Conservation (phyloP, 2,113 vertebrate species). For the Phoenicopterus ruber region DNA sequence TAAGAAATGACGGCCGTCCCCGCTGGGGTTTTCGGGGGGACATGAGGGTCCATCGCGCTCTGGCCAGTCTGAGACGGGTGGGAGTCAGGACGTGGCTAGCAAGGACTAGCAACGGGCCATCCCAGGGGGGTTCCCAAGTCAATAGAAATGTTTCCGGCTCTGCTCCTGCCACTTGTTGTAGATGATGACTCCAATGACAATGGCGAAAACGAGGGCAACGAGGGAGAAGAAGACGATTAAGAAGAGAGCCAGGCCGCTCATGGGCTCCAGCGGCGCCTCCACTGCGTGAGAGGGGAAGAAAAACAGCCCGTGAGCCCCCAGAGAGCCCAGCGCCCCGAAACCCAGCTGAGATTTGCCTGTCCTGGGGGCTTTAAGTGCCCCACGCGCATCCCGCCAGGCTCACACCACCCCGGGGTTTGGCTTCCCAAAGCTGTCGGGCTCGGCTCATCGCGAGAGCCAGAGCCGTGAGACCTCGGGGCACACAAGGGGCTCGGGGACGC, state of each 20-base stretch:
- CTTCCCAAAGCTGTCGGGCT: not conserved
- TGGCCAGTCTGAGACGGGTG: not conserved
- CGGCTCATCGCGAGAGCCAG: not conserved
- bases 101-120: not conserved
- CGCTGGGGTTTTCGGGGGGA: fast-evolving
- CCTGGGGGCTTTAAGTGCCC: too few relatives aligned
- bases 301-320: not conserved
- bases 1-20: fast-evolving
- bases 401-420: not conserved
- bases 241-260: constrained; percentile 88
- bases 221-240: constrained; percentile 90
- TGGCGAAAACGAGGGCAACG: constrained; percentile 87
- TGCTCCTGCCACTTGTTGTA: constrained; percentile 94
- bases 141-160: constrained; percentile 94
- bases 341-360: too few relatives aligned
- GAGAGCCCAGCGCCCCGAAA: not conserved
- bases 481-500: fast-evolving
- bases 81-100: not conserved
- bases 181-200: constrained; percentile 86
- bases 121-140: not conserved
- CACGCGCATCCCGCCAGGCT: not conserved
- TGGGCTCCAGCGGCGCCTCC: constrained; percentile 70
- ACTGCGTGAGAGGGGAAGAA: constrained; percentile 24
- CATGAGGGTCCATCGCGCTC: not conserved
- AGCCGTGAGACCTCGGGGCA: not conserved